phyloP scores from a whole-genome alignment of 1,140 invertebrate genomes.

The Drosophila suzukii region DNA sequence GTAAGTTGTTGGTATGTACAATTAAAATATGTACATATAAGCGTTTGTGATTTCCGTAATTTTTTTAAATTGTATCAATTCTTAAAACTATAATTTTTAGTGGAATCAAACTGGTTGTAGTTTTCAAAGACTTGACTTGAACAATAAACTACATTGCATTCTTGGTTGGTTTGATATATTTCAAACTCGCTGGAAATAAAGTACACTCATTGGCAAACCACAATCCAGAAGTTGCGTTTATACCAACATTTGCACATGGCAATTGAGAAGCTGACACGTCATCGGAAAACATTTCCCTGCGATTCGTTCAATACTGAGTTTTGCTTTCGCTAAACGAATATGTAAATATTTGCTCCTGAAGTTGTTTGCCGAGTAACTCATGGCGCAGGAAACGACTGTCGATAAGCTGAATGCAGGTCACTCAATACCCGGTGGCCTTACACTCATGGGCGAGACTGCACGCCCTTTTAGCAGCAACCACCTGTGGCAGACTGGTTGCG shows the following conservation, averaged over 20 bases:
- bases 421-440: conserved; percentile 19
- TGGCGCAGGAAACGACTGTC: conserved; percentile 17
- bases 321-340: conserved; percentile 9
- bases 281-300: background rate
- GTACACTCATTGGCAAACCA: background rate
- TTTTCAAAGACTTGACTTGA: too few relatives aligned
- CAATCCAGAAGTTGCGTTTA: background rate
- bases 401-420: conserved; percentile 29
- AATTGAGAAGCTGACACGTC: background rate
- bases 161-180: too few relatives aligned
- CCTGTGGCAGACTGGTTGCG: conserved; percentile 8
- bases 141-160: too few relatives aligned
- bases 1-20: too few relatives aligned
- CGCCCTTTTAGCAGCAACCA: conserved; percentile 17
- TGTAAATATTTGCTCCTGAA: conserved; percentile 30
- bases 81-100: too few relatives aligned
- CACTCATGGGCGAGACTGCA: conserved; percentile 21
- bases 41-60: too few relatives aligned
- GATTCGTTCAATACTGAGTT: background rate
- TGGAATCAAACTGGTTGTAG: too few relatives aligned
- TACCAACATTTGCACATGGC: background rate
- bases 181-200: background rate
- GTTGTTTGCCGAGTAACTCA: conserved; percentile 22
- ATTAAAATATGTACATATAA: too few relatives aligned
- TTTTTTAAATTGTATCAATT: too few relatives aligned